Evolutionary conservation across 2,113 vertebrate genomes (phyloP).

Genomic region (Gadus macrocephalus): DNA sequence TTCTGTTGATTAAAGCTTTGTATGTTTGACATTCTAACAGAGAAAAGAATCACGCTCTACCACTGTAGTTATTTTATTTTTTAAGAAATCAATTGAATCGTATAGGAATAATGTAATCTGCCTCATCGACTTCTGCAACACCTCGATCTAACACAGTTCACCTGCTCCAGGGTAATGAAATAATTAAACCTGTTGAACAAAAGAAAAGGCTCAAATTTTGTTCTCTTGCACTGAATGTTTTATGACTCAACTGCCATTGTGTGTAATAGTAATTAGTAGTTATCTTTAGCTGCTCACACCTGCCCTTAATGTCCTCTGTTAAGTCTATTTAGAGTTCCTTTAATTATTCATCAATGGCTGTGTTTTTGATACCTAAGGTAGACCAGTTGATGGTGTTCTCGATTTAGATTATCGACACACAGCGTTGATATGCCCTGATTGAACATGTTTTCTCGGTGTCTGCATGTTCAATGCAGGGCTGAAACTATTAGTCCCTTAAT

Average conservation of each 20-base stretch:
- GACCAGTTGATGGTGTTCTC: no score
- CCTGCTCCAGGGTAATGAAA: conserved; percentile 21
- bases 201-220: conserved; percentile 9
- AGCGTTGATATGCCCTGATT: no score
- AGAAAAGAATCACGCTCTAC: neutral
- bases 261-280: neutral
- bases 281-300: no score
- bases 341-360: no score
- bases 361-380: no score
- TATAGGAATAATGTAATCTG: conserved; percentile 21
- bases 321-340: no score
- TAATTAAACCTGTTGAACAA: neutral
- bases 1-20: conserved; percentile 1
- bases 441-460: no score
- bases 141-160: conserved; percentile 13
- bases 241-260: conserved; percentile 6
- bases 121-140: conserved; percentile 5
- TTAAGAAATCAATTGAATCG: neutral
- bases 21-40: neutral
- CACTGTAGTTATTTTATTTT: neutral
- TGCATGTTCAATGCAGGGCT: no score
- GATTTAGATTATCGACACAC: no score
- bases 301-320: no score
- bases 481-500: no score
- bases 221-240: conserved; percentile 48